These are phyloP conservation scores for Labeo rohita DNA, from an alignment of 2,113 vertebrate species.

Conservation along the genomic window DNA sequence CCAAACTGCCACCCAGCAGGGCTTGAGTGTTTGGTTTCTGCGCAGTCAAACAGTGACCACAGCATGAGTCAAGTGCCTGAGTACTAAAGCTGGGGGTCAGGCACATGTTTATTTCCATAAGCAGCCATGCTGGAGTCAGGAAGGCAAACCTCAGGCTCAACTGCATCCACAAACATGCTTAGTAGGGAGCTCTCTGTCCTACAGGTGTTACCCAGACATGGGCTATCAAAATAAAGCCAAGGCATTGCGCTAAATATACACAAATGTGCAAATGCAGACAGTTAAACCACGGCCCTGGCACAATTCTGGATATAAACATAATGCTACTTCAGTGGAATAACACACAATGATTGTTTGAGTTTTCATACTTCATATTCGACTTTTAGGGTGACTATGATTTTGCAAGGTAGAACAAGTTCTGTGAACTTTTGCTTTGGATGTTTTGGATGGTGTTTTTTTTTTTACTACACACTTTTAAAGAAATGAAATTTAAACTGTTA, in stretches of 20 bases:
- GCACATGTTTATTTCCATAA: slow-evolving; percentile 72
- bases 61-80: slow-evolving; percentile 59
- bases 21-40: slow-evolving; percentile 23
- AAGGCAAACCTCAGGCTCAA: slow-evolving; percentile 52
- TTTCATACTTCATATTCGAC: slow-evolving; percentile 20
- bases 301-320: not conserved
- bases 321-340: slow-evolving; percentile 26
- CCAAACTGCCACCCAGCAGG: slow-evolving; percentile 33
- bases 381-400: not conserved
- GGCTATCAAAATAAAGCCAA: slow-evolving; percentile 1
- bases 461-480: not conserved
- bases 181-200: slow-evolving; percentile 45
- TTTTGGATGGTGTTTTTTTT: too few relatives aligned
- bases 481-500: not conserved
- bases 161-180: slow-evolving; percentile 70
- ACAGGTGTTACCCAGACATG: slow-evolving; percentile 69
- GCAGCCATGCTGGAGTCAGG: slow-evolving; percentile 46
- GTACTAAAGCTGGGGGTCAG: slow-evolving; percentile 67
- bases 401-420: not conserved
- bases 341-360: slow-evolving; percentile 36
- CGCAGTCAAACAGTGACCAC: slow-evolving; percentile 28
- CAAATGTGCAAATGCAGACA: slow-evolving; percentile 6
- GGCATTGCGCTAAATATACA: slow-evolving; percentile 4
- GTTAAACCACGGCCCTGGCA: slow-evolving; percentile 7
- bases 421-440: not conserved